Percentiles rank a stretch among this genome's conserved stretches.
phyloP scores from a whole-genome alignment of 1,140 invertebrate genomes.

The Cotesia typhae region DNA sequence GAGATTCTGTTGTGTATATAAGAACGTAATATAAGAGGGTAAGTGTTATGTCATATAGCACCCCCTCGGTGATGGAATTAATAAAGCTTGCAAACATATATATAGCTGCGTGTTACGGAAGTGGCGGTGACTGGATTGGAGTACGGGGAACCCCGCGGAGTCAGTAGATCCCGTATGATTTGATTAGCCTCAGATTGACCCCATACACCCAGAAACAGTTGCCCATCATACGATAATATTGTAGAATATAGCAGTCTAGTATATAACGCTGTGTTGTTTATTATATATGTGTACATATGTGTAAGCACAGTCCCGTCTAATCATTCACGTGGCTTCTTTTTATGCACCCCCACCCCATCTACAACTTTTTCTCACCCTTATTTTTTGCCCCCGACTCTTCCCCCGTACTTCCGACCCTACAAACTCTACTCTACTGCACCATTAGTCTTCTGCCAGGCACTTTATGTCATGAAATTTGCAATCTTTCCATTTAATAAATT shows the following conservation, averaged over 20 bases:
- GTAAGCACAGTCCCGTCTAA: constrained; percentile 49
- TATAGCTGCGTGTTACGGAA: constrained; percentile 37
- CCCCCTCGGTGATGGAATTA: constrained; percentile 61
- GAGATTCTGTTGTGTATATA: neutral
- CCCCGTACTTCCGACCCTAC: constrained; percentile 1
- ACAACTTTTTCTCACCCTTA: constrained; percentile 37
- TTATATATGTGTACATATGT: constrained; percentile 24
- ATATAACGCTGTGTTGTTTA: neutral
- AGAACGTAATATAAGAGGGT: constrained; percentile 13
- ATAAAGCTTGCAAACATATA: constrained; percentile 61
- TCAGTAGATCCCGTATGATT: constrained; percentile 60
- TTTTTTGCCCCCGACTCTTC: constrained; percentile 26
- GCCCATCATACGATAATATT: constrained; percentile 32
- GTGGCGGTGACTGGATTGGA: constrained; percentile 45
- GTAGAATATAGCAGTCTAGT: neutral
- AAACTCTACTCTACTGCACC: constrained; percentile 42
- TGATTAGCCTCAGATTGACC: constrained; percentile 68
- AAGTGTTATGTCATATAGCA: constrained; percentile 48
- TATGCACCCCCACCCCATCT: constrained; percentile 45
- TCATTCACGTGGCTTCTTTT: constrained; percentile 63
- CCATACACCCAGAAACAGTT: constrained; percentile 47
- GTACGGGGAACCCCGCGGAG: constrained; percentile 51
- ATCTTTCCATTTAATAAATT: constrained; percentile 68
- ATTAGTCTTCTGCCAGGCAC: constrained; percentile 63
- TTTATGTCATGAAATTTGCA: constrained; percentile 67